Conservation (phyloP, 2,113 vertebrate genomes). For the Elachura formosa region DNA sequence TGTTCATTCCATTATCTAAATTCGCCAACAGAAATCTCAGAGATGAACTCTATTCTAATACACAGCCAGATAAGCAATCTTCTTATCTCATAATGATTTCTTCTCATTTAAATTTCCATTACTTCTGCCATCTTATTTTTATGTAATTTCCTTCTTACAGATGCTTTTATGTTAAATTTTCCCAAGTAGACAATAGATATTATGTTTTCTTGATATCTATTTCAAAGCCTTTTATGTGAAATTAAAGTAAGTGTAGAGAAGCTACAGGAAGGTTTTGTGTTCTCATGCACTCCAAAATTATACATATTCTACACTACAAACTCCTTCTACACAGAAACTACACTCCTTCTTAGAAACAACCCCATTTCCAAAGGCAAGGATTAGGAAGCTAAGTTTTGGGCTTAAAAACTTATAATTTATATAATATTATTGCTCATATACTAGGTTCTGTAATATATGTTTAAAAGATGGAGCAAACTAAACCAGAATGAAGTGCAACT, state of each 20-base stretch:
- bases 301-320: not conserved
- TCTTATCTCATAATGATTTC: not conserved
- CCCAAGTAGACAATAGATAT: not conserved
- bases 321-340: not conserved
- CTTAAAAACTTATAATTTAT: not conserved
- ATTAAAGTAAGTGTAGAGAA: not conserved
- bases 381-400: not conserved
- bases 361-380: not conserved
- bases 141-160: not conserved
- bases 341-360: not conserved
- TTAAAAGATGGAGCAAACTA: not conserved
- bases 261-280: not conserved
- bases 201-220: not conserved
- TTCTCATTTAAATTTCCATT: constrained; percentile 12
- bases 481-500: not conserved
- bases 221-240: not conserved
- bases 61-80: not conserved
- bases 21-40: not conserved
- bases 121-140: constrained; percentile 7
- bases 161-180: not conserved
- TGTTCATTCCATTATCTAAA: not conserved
- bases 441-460: not conserved
- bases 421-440: not conserved
- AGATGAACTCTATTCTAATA: not conserved
- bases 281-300: not conserved